Conservation (phyloP, 1,140 invertebrate species). For the Penaeus indicus region DNA sequence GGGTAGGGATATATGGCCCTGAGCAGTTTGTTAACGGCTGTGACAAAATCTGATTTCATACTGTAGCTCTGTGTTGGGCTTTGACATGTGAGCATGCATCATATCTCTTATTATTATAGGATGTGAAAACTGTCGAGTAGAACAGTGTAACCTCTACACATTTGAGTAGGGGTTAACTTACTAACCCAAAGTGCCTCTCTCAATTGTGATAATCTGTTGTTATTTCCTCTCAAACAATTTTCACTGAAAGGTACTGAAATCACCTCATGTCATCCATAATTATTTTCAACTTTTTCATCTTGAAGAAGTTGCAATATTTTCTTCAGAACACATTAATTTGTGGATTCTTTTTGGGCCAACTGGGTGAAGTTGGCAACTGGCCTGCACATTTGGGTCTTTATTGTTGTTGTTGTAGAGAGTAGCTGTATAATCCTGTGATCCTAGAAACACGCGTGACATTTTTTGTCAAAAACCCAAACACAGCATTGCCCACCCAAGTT, state of each 20-base stretch:
- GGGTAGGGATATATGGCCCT: no score
- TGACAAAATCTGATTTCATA: background rate
- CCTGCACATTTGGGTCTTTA: slow-evolving; percentile 51
- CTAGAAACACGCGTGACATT: slow-evolving; percentile 63
- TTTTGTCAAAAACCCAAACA: slow-evolving; percentile 58
- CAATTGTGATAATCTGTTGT: slow-evolving; percentile 67
- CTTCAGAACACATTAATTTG: slow-evolving; percentile 31
- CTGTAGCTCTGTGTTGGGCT: background rate
- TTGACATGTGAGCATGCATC: background rate
- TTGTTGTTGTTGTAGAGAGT: slow-evolving; percentile 62
- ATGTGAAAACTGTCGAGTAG: slow-evolving; percentile 54
- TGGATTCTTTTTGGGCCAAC: slow-evolving; percentile 40
- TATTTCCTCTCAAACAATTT: slow-evolving; percentile 64
- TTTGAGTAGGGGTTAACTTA: slow-evolving; percentile 67
- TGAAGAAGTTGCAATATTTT: slow-evolving; percentile 24
- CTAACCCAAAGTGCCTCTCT: slow-evolving; percentile 67
- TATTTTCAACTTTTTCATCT: slow-evolving; percentile 41
- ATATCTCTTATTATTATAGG: slow-evolving; percentile 21
- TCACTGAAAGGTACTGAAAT: slow-evolving; percentile 52
- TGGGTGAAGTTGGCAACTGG: slow-evolving; percentile 47
- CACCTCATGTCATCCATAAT: slow-evolving; percentile 57
- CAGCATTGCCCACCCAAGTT: slow-evolving; percentile 41
- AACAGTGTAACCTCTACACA: slow-evolving; percentile 66
- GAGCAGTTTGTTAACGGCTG: background rate
- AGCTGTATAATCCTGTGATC: slow-evolving; percentile 63